Evolutionary conservation across 2,113 vertebrate genomes (phyloP), one percentile per base, ranked within the genome.

Genomic region (Todiramphus saurophagus): DNA sequence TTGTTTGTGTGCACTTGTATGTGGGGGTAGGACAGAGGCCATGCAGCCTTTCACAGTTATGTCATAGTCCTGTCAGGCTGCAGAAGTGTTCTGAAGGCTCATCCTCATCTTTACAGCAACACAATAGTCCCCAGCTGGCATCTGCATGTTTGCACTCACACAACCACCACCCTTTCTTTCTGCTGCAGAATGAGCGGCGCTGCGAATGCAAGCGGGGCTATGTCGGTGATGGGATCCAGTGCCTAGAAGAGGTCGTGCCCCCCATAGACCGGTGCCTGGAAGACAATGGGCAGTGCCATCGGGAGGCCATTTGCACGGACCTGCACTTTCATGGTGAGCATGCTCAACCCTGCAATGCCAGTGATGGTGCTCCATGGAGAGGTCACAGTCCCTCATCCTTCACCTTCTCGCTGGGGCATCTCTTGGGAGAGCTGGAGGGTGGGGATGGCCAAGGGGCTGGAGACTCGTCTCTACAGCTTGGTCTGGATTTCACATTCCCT

Each of bases 161-260:
- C n/a, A 11, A 5, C 4, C n/a, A 30, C 39, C 14, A 3, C 17
- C 43, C 17, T 74, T 66, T 13, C 80, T 87, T n/a, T 93, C 75
- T 69, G 60, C 86, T 94, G 41, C 98, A 99, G 99, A 99, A 99
- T 5, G 96, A 98, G 41, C 98, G 99, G 30, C 95, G 95, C 53
- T 99, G 99, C 1, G 96, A 98, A 81, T 99, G 99, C 97, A 98
- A 98, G 14, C 84, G 8, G 1, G 99, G 99, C 37, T 99, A 98
- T 0, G 77, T 99, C 11, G 99, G 99, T 5, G 98, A 99, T 0
- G 99, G 99, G 33, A 73, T 99, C 56, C 99, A 99, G 95, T 99
- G 99, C 94, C 93, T 99, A 83, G 98, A 98, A 77, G 98, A 98
- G 84, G 94, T 89, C 0, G 96, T 98, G 83, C 98, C 99, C 0